Base-by-base conservation (phyloP, 2,888 invertebrate genomes). In the Eupithecia tripunctaria region DNA sequence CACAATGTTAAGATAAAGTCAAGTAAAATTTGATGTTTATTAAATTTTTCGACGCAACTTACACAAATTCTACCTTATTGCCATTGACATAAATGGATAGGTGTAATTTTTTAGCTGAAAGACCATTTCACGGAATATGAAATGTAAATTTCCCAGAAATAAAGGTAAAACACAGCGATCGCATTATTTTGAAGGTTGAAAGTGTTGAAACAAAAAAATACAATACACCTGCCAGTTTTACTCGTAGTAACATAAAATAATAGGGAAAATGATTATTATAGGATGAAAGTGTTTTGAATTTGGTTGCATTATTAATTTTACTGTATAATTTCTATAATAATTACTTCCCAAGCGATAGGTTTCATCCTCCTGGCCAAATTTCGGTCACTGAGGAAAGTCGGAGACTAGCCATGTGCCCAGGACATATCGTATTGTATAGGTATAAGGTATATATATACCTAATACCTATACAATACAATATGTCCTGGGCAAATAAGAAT, bases 121-220 rank as follows among this genome's bases (percentile, higher is more conserved):
- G 36, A 18, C 67, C 38, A 68, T 68, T 68, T 59, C 38, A 21
- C 14, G 25, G 38, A 68, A 38, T 62, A 60, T 59, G 59, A 27
- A 59, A 68, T 56, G 36, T 59, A 25, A 68, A 56, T 68, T 68
- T 68, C 67, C 59, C 6, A 27, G 51, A 38, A 56, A 59, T 5
- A 2, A 51, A 25, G 15, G 21, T 21, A 14, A 14, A 29, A n/a
- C 15, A 27, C 59, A 59, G 59, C 41, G 27, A 67, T 67, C 38
- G 36, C 43, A 15, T 63, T 32, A 69, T n/a, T 43, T 43, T 43
- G 18, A 43, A 43, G 36, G n/a, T 36, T 51, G 69, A 25, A 62
- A 32, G 64, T 32, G 14, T 27, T 43, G 7, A 6, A 27, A 27
- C 27, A 15, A 27, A 59, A 59, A 25, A 27, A 1, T 27, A 59